Conservation (phyloP, 1,140 invertebrate genomes). For the Teleopsis dalmanni region DNA sequence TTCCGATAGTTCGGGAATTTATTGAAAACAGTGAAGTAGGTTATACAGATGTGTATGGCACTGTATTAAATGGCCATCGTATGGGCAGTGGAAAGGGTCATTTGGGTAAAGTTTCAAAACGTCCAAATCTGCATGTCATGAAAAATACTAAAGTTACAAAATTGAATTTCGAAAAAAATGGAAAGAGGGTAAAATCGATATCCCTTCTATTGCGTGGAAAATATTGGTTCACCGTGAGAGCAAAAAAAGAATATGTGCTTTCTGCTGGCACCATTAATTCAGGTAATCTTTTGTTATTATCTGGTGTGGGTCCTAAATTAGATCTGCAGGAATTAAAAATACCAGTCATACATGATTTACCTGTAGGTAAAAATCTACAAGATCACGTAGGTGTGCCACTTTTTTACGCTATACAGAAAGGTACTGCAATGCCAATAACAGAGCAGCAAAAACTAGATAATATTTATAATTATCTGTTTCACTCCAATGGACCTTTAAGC, state of each 20-base stretch:
- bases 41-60: conserved; percentile 27
- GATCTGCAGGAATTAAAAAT: conserved; percentile 66
- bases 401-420: conserved; percentile 59
- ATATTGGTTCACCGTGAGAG: conserved; percentile 49
- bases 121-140: conserved; percentile 56
- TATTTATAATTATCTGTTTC: conserved; percentile 7
- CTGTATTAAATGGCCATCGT: conserved; percentile 28
- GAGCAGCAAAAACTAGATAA: conserved; percentile 46
- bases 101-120: conserved; percentile 24
- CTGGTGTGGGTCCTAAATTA: conserved; percentile 67
- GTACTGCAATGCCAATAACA: conserved; percentile 42
- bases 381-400: conserved; percentile 45
- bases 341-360: conserved; percentile 57
- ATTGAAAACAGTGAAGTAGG: conserved; percentile 47
- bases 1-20: conserved; percentile 16
- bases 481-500: conserved; percentile 5
- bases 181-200: conserved; percentile 50
- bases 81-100: conserved; percentile 47
- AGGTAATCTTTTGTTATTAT: conserved; percentile 78
- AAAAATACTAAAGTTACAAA: conserved; percentile 57
- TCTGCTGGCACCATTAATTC: conserved; percentile 72
- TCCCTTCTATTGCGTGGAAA: conserved; percentile 32
- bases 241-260: conserved; percentile 63
- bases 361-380: conserved; percentile 61
- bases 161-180: conserved; percentile 60